Evolutionary conservation across 2,113 vertebrate genomes (phyloP), one percentile per base, ranked within the genome.

Genomic region (Gasterosteus aculeatus): DNA sequence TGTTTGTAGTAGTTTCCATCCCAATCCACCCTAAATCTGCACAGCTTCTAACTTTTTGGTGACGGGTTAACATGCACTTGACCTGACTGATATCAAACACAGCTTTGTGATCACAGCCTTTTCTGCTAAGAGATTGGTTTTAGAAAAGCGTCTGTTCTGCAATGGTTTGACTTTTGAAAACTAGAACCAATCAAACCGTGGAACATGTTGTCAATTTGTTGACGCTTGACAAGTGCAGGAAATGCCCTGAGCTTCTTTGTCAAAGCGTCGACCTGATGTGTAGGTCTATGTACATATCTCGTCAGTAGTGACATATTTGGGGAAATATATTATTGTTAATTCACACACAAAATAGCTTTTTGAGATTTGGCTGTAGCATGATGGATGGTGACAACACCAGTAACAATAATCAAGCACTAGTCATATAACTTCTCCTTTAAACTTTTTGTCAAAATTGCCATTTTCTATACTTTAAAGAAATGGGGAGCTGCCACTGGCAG

Each of bases 401-500:
- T 5, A 33, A 33, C 33, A 33, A 33, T 33, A 33, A 4, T 33
- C 33, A 33, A 33, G 33, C 33, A 33, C 33, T 33, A 33, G 46
- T 11, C 2, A 39, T 42, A 26, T 9, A 67, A 46, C 7, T 53
- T 62, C 18, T 51, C 14, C 22, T 60, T 33, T 15, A 42, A 0
- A 9, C 6, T 38, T 19, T 58, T 38, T 61, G 39, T 44, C 29
- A 59, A 80, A 82, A 51, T 33, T 68, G 68, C 22, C 65, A 54
- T 70, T 72, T 78, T 60, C 51, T 60, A 6, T 1, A 14, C 62
- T 22, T 59, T 56, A 29, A 58, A 69, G 76, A 68, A 47, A 63
- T 35, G 29, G 42, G 63, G 47, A 65, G 56, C 59, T 85, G 79
- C 54, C 61, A 58, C 7, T 14, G n/a, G 56, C 58, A 62, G 68